Evolutionary conservation across 2,113 vertebrate genomes (phyloP).

Genomic region (Ptyas mucosa): DNA sequence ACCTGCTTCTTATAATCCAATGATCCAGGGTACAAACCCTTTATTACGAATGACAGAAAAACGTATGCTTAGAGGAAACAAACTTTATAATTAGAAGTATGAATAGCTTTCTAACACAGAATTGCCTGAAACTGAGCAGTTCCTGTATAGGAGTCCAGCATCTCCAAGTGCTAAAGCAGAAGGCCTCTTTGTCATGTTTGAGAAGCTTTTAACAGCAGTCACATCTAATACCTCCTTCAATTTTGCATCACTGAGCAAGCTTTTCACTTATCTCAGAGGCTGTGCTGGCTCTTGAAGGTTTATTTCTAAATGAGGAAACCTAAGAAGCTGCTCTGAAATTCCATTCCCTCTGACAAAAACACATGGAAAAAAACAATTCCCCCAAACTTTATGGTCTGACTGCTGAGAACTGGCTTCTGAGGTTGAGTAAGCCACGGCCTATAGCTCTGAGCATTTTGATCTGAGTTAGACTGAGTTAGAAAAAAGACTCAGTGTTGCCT

Average conservation of each 20-base stretch:
- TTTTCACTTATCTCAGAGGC: neutral
- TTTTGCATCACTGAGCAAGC: conserved; percentile 33
- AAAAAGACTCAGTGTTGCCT: conserved; percentile 30
- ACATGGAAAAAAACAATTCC: conserved; percentile 17
- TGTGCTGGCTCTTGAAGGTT: neutral
- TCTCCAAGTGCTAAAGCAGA: neutral
- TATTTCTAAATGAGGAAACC: conserved; percentile 30
- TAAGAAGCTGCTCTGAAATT: conserved; percentile 30
- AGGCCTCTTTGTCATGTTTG: neutral
- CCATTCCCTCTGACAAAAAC: neutral
- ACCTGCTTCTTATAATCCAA: conserved; percentile 29
- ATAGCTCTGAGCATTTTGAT: conserved; percentile 12
- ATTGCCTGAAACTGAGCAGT: neutral
- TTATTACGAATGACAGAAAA: conserved; percentile 18
- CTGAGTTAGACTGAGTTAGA: conserved; percentile 28
- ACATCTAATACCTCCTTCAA: neutral
- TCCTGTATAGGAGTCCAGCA: neutral
- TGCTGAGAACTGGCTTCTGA: conserved; percentile 16
- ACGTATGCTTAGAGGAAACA: neutral
- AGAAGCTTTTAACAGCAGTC: conserved; percentile 2
- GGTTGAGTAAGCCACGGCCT: neutral
- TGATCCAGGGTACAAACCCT: conserved; percentile 17
- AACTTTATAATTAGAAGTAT: neutral
- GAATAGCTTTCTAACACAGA: conserved; percentile 7
- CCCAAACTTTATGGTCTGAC: conserved; percentile 2